Conservation (phyloP, 2,888 invertebrate genomes). For the Clunio marinus region DNA sequence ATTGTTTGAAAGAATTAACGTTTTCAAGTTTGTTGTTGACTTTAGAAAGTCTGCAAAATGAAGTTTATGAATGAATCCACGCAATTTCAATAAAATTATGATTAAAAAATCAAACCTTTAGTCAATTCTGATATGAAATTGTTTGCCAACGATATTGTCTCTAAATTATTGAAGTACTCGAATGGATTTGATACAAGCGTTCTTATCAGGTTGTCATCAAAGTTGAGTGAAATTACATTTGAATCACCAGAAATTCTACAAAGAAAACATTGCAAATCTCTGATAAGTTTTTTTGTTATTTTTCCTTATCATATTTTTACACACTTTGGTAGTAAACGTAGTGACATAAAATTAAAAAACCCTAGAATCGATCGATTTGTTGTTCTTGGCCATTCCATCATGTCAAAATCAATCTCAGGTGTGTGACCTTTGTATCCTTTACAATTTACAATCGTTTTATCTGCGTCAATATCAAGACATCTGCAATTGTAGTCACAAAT, state of each 20-base stretch:
- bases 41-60: slow-evolving; percentile 39
- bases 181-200: slow-evolving; percentile 31
- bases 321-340: slow-evolving; percentile 24
- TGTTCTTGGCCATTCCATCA: slow-evolving; percentile 22
- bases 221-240: slow-evolving; percentile 12
- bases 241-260: slow-evolving; percentile 33
- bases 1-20: slow-evolving; percentile 39
- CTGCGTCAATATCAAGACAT: not conserved
- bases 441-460: not conserved
- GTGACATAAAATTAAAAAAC: slow-evolving; percentile 1
- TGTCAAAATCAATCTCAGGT: slow-evolving; percentile 15
- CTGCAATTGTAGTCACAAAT: slow-evolving; percentile 18
- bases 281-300: not conserved
- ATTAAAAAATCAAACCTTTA: slow-evolving; percentile 35
- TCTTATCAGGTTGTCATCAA: slow-evolving; percentile 28
- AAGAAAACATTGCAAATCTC: not conserved
- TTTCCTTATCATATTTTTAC: not conserved
- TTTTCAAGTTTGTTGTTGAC: slow-evolving; percentile 25
- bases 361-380: not conserved
- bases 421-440: not conserved
- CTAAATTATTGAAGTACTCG: slow-evolving; percentile 31
- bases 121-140: slow-evolving; percentile 35
- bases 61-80: no score
- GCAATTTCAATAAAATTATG: no score
- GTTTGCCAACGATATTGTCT: slow-evolving; percentile 37